Base-by-base conservation (phyloP, 2,113 vertebrate genomes). In the Hassar affinis region DNA sequence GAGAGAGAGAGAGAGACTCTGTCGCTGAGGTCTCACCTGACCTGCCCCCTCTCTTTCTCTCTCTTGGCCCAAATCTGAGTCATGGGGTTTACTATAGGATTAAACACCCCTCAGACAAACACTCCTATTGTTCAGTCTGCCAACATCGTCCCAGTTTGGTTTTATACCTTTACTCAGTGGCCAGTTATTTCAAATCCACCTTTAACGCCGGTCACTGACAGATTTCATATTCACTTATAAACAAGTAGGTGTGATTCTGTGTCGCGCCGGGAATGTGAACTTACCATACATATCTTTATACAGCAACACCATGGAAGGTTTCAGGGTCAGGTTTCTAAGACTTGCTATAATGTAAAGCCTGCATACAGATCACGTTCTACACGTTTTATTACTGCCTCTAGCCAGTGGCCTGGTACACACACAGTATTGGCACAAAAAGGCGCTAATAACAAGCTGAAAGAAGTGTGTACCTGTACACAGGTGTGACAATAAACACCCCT, bases 51-150 rank as follows among this genome's bases (percentile, higher is more conserved):
- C 69, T 10, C 74, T 33, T 33, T 83, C 79, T 74, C n/a, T 33
- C 33, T 83, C 79, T 74, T 25, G 83, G 88, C 80, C 85, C 84
- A 92, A 92, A 94, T 92, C 91, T 57, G 89, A 93, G 88, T 94
- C 94, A 94, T 83, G 87, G 89, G 86, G 85, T 35, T 88, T 81
- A 9, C 89, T 88, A 85, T 85, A 86, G 89, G 91, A 92, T 92
- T 93, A 93, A 79, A 27, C 8, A 54, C 64, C 79, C 42, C 78
- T 38, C 52, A 83, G 89, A 94, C 92, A 94, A 89, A 90, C 91
- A 61, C 81, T 64, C 47, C 59, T 74, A 90, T 92, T 94, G 91
- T 94, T 93, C 86, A 12, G 42, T 15, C 22, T 12, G 38, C 18
- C 57, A 49, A 15, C 47, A 75, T 10, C 15, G 3, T 5, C n/a